Evolutionary conservation across 2,888 invertebrate genomes (phyloP).

Genomic region (Cerceris ruficornis): DNA sequence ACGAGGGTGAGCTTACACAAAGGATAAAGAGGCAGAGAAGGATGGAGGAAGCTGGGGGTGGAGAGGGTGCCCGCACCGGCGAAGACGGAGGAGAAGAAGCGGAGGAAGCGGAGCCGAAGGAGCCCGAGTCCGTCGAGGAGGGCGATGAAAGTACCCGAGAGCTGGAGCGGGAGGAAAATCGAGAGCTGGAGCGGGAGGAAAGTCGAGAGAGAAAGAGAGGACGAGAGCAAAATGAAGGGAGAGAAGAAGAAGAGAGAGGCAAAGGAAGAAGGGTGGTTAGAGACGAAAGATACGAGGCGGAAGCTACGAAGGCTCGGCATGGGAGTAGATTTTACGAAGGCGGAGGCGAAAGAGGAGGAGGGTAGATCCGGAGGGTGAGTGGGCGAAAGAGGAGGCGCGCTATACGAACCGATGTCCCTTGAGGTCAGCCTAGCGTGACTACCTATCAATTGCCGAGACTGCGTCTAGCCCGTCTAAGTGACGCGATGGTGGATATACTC

Average conservation of each 20-base stretch:
- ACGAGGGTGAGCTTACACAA: slow-evolving; percentile 60
- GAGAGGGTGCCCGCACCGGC: slow-evolving; percentile 17
- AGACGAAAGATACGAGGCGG: slow-evolving; percentile 66
- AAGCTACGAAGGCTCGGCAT: slow-evolving; percentile 60
- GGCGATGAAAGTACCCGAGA: slow-evolving; percentile 34
- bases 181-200: slow-evolving; percentile 13
- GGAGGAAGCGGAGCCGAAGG: slow-evolving; percentile 29
- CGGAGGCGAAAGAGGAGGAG: slow-evolving; percentile 47
- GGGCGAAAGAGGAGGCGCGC: slow-evolving; percentile 24
- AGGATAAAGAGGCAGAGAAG: slow-evolving; percentile 50
- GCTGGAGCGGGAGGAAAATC: slow-evolving; percentile 18
- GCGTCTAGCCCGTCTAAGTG: slow-evolving; percentile 64
- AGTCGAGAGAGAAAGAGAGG: slow-evolving; percentile 9
- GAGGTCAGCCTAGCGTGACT: slow-evolving; percentile 74
- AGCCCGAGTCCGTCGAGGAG: slow-evolving; percentile 35
- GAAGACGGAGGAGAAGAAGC: slow-evolving; percentile 23
- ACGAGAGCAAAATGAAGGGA: no score
- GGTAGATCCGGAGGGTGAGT: slow-evolving; percentile 29
- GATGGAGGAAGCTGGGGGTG: slow-evolving; percentile 32
- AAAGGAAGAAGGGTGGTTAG: slow-evolving; percentile 42
- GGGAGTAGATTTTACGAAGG: slow-evolving; percentile 66
- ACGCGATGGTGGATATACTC: slow-evolving; percentile 65
- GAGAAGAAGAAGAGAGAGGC: slow-evolving; percentile 14
- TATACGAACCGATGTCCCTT: slow-evolving; percentile 70
- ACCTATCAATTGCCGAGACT: slow-evolving; percentile 73